phyloP scores from a whole-genome alignment of 2,888 invertebrate species.

The Tenthredo mesomela region DNA sequence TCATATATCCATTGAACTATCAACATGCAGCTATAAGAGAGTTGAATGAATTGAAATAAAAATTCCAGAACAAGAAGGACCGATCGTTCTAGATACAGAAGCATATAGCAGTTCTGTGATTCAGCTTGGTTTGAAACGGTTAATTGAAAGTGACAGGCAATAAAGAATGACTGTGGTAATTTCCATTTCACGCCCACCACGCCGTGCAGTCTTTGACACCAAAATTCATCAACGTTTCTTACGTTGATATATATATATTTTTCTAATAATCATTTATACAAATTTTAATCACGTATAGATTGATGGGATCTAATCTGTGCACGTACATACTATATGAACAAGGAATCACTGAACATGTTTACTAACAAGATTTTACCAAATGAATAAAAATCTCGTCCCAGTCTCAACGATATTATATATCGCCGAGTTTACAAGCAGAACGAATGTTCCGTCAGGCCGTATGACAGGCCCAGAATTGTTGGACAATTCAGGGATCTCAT shows the following conservation, averaged over 20 bases:
- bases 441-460: constrained; percentile 25
- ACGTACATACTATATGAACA: background rate
- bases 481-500: background rate
- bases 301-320: background rate
- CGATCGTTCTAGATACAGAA: background rate
- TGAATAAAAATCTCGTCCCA: background rate
- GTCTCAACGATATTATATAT: background rate
- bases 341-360: background rate
- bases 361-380: background rate
- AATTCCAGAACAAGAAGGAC: background rate
- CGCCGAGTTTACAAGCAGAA: constrained; percentile 33
- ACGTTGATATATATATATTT: background rate
- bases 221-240: constrained; percentile 11
- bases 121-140: background rate
- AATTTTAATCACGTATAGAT: background rate
- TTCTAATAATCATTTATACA: background rate
- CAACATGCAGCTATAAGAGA: background rate
- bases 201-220: constrained; percentile 10
- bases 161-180: constrained; percentile 19
- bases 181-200: constrained; percentile 24
- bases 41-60: background rate
- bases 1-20: background rate
- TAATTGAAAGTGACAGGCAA: constrained; percentile 37
- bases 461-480: constrained; percentile 29
- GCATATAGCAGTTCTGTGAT: background rate